Base-by-base conservation (phyloP, 2,888 invertebrate species). In the Patella depressa region DNA sequence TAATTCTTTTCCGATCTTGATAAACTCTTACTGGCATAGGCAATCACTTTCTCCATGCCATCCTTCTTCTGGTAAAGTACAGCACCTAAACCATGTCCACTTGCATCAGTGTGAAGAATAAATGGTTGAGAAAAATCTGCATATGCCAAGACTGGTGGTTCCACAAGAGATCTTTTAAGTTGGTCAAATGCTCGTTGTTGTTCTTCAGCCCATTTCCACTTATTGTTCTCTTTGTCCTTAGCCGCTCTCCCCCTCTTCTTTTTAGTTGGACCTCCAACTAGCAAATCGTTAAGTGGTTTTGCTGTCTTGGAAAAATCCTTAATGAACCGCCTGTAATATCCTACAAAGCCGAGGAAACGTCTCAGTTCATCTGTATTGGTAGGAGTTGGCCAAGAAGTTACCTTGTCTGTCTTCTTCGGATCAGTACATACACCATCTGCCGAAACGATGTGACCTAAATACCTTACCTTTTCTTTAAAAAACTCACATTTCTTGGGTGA, bases 221-320 rank as follows among this genome's bases (percentile, higher is more conserved):
- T n/a, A n/a, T n/a, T 29, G 29, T 29, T 29, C 29, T 29, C 29
- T 29, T 29, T 29, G 29, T 29, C 29, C 29, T 29, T 29, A 29
- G 29, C 29, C 29, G 14, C 11, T 59, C 15, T 59, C 12, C 59
- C 59, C 59, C 59, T 59, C 59, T 59, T 15, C 59, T 59, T 59
- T 59, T 59, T 59, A 12, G 59, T 59, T 59, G 59, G 59, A n/a
- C 59, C 59, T 59, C 59, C 59, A 11, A 15, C 59, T 59, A 59
- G 15, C 59, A 59, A 59, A 59, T 59, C 59, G n/a, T 59, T 59
- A 7, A 59, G n/a, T 5, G n/a, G 17, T 59, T 59, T 59, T 5
- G 59, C 11, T 7, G n/a, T 59, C 12, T 59, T 59, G 59, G 59
- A 59, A 59, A 59, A 59, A 59, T 59, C 59, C 15, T 59, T 59